Evolutionary conservation across 2,113 vertebrate species (phyloP).

Genomic region (Misgurnus anguillicaudatus): DNA sequence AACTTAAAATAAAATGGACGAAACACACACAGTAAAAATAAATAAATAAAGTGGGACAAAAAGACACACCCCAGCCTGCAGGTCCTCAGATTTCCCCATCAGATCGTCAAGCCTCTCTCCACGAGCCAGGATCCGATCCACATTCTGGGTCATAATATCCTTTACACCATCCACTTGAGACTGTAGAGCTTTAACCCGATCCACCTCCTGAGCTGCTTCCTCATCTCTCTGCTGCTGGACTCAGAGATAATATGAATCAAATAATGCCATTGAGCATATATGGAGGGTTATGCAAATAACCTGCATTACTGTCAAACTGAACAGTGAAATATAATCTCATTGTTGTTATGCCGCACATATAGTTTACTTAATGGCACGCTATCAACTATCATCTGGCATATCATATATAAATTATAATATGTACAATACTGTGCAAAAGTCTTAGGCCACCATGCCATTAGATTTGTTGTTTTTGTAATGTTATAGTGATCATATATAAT

Average conservation of each 20-base stretch:
- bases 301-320: neutral
- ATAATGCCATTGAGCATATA: neutral
- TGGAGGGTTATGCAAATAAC: neutral
- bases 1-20: neutral
- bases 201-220: slow-evolving; percentile 48
- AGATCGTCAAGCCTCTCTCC: slow-evolving; percentile 90
- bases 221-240: slow-evolving; percentile 62
- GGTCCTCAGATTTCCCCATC: slow-evolving; percentile 87
- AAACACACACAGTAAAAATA: neutral
- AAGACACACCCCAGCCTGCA: slow-evolving; percentile 86
- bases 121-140: slow-evolving; percentile 90
- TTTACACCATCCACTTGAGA: slow-evolving; percentile 88
- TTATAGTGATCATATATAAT: too few relatives aligned
- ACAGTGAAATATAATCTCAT: neutral
- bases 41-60: neutral
- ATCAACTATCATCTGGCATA: neutral
- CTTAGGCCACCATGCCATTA: too few relatives aligned
- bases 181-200: slow-evolving; percentile 76
- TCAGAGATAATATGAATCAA: neutral
- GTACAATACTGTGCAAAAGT: too few relatives aligned
- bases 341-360: neutral
- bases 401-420: neutral
- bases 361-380: too few relatives aligned
- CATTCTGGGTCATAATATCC: slow-evolving; percentile 89
- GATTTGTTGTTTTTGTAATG: too few relatives aligned